Base-by-base conservation (phyloP, 2,113 vertebrate species). In the Okapia johnstoni region DNA sequence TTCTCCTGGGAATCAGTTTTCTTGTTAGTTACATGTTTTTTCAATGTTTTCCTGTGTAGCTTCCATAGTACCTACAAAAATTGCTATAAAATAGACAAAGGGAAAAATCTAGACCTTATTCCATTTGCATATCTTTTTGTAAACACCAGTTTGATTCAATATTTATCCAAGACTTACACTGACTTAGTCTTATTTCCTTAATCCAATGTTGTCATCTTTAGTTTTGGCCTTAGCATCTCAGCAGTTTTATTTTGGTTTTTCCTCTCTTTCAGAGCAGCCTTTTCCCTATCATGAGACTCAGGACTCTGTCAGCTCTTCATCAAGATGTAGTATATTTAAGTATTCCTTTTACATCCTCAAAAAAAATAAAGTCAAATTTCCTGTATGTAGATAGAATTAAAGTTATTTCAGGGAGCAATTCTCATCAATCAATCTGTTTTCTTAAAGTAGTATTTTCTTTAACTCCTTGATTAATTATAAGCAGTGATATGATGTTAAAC, bases 1-100 rank as follows among this genome's bases (percentile, higher is more conserved):
- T n/a, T 13, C 87, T 85, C 81, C 28, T 85, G 88, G 26, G 92
- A 94, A 81, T 93, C n/a, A 48, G n/a, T 9, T 93, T 95, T 95
- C 93, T 77, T 85, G 3, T 83, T 83, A 95, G 46, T 17, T 58
- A 61, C 16, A 90, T 23, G 8, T 63, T 55, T 86, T 92, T 86
- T 40, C 73, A 93, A 13, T 84, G 36, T 88, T 88, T 88, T 80
- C 73, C 16, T 90, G n/a, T 66, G 58, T 17, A 80, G 36, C n/a
- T 57, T 85, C 33, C 48, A 3, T 23, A 16, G 14, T 80, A 86
- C 10, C 16, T 30, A n/a, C 19, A 88, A 86, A 90, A 92, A 33
- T 52, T 94, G 6, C 17, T 55, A 1, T 57, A 83, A 90, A 79
- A 92, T 76, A 96, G 23, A 83, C 11, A 52, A 94, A 92, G 84